These are phyloP conservation scores for Scolopax rusticola DNA, from an alignment of 2,797 vertebrate genomes.

Conservation along the genomic window DNA sequence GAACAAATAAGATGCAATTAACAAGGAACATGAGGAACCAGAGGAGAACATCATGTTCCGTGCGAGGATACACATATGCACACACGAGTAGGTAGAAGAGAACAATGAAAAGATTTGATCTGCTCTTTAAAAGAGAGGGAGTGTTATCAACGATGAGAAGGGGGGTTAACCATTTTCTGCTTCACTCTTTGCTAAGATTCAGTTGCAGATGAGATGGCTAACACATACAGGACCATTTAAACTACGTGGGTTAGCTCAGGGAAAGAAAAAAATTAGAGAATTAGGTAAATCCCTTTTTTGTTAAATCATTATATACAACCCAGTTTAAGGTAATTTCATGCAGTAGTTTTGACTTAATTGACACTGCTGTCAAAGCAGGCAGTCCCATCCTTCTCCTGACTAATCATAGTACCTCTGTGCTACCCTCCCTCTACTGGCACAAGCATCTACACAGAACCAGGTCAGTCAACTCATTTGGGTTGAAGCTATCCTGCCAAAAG, in stretches of 20 bases:
- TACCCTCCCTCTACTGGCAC: neutral
- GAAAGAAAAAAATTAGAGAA: neutral
- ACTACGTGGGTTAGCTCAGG: neutral
- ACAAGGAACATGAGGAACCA: neutral
- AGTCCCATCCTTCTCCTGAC: neutral
- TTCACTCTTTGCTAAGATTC: neutral
- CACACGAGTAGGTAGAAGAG: neutral
- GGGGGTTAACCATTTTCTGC: neutral
- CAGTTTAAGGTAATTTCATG: neutral
- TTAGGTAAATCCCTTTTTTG: neutral
- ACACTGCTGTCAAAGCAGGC: neutral
- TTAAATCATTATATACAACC: neutral
- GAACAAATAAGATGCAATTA: neutral
- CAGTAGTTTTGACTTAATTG: neutral
- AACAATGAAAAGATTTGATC: neutral
- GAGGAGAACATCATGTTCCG: neutral
- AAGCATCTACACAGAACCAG: neutral
- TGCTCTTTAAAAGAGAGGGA: neutral
- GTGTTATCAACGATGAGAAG: neutral
- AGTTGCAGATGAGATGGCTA: neutral
- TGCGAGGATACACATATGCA: neutral
- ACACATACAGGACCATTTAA: neutral
- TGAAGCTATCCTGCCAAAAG: neutral
- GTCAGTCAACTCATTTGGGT: neutral
- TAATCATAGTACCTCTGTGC: neutral